These are phyloP conservation scores for Scolopax rusticola DNA, from an alignment of 2,797 vertebrate genomes.

Conservation along the genomic window DNA sequence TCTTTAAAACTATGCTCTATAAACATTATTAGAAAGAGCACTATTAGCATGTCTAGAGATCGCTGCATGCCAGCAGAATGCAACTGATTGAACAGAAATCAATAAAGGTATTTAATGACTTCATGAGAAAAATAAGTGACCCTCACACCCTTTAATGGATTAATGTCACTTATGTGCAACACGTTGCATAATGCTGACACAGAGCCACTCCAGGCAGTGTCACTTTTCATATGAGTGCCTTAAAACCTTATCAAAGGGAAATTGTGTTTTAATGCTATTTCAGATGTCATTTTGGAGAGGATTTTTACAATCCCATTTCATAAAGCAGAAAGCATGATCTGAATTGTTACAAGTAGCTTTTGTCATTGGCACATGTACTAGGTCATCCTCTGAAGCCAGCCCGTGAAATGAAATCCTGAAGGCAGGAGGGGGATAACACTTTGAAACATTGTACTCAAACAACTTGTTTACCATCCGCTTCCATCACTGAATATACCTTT, in stretches of 20 bases:
- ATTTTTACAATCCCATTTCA: slow-evolving; percentile 80
- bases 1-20: slow-evolving; percentile 43
- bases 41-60: slow-evolving; percentile 66
- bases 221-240: slow-evolving; percentile 80
- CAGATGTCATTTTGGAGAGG: slow-evolving; percentile 79
- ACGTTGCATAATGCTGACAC: slow-evolving; percentile 78
- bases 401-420: slow-evolving; percentile 53
- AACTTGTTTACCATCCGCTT: neutral
- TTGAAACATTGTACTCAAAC: neutral
- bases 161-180: slow-evolving; percentile 77
- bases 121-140: slow-evolving; percentile 84
- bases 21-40: slow-evolving; percentile 53
- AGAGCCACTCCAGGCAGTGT: slow-evolving; percentile 69
- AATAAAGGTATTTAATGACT: slow-evolving; percentile 85
- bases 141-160: slow-evolving; percentile 84
- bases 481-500: neutral
- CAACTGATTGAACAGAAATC: slow-evolving; percentile 82
- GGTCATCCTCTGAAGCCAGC: slow-evolving; percentile 64
- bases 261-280: slow-evolving; percentile 82
- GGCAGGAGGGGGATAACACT: neutral
- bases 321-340: slow-evolving; percentile 76
- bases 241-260: slow-evolving; percentile 80
- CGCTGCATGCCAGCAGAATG: slow-evolving; percentile 24
- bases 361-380: slow-evolving; percentile 68
- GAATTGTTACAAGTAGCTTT: slow-evolving; percentile 76